Conservation (phyloP, 2,797 vertebrate genomes). For the Poliocrania exsul region DNA sequence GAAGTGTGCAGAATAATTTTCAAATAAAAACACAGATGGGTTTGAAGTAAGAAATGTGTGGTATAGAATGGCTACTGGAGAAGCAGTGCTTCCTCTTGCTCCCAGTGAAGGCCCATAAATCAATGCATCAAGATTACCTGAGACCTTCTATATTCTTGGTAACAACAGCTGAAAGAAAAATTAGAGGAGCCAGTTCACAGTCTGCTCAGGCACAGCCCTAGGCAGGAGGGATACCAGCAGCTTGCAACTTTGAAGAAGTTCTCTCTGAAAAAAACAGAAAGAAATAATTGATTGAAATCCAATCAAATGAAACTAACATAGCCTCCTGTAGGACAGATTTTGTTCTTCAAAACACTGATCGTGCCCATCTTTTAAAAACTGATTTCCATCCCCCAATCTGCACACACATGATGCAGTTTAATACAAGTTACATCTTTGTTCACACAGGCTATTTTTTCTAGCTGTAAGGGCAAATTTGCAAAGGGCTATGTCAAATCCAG, state of each 20-base stretch:
- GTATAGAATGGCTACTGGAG: neutral
- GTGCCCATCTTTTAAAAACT: neutral
- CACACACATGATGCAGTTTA: neutral
- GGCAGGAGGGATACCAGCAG: neutral
- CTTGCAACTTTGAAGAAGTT: neutral
- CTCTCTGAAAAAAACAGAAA: neutral
- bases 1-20: neutral
- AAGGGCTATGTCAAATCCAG: neutral
- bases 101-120: neutral
- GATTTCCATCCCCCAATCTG: neutral
- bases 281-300: neutral
- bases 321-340: neutral
- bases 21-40: neutral
- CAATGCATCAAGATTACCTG: neutral
- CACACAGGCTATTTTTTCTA: neutral
- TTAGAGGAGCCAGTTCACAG: neutral
- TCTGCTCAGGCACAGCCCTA: neutral
- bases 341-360: neutral
- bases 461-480: neutral
- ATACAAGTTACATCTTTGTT: neutral
- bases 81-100: neutral
- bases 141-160: neutral
- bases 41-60: neutral
- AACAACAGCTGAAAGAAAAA: neutral
- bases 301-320: neutral